Base-by-base conservation (phyloP, 2,113 vertebrate species). In the Chionis minor region DNA sequence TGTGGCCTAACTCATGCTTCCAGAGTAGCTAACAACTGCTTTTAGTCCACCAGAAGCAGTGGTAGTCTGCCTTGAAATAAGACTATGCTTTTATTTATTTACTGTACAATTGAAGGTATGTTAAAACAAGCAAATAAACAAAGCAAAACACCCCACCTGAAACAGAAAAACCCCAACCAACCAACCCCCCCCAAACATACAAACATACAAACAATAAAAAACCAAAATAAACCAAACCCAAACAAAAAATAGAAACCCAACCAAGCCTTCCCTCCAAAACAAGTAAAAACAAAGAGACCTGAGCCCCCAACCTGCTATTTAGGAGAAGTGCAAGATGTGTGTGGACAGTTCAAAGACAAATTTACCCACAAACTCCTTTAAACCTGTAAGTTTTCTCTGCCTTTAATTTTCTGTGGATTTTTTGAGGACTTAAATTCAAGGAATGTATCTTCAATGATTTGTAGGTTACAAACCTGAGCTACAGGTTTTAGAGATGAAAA, bases 301-400 rank as follows among this genome's bases (percentile, higher is more conserved):
- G 13, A 59, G 6, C 0, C 8, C 0, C 6, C 6, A 52, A 1
- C 9, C 45, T 70, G 6, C 2, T 54, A 9, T 40, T 54, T 45
- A 33, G 10, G 11, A 69, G 5, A 56, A 88, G 2, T 30, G 4
- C 27, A 86, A 71, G 33, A 7, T 70, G 24, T 44, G 2, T 56
- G 18, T 35, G n/a, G 19, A 47, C 3, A 67, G 7, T 22, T 30
- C 3, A 73, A 78, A 56, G 17, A 52, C 5, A 81, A 61, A 61
- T 40, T 44, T 81, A 30, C 1, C 1, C 3, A 12, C 5, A 38
- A 26, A 22, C 3, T 70, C 4, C 20, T 87, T 91, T 62, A 40
- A 81, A 74, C 4, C 30, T 24, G 9, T 19, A 55, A 10, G 8
- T 42, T 81, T 62, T 71, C 10, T 30, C 44, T 13, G 5, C 9